Evolutionary conservation across 2,113 vertebrate genomes (phyloP).

Genomic region (Uria aalge): DNA sequence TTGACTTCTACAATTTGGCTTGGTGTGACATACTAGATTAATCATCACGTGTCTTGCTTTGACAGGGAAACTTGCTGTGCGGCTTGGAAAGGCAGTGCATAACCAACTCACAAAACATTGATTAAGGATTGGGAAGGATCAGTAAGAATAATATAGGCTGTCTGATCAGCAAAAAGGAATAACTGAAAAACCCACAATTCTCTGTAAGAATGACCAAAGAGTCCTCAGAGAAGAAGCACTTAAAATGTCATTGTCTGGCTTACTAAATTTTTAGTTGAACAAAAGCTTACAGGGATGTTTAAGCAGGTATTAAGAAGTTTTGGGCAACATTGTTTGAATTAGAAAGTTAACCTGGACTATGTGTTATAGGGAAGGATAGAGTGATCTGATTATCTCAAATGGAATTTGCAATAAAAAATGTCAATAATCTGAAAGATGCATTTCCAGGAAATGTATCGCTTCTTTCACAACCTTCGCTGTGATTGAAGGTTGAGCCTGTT

Average conservation of each 20-base stretch:
- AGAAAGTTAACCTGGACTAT: not conserved
- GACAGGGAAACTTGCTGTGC: not conserved
- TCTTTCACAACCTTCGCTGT: not conserved
- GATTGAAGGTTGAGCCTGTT: not conserved
- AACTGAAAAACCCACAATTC: not conserved
- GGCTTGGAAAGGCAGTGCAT: not conserved
- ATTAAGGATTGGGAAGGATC: not conserved
- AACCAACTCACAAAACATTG: not conserved
- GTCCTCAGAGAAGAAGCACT: not conserved
- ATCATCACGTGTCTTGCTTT: not conserved
- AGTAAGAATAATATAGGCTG: too few species aligned
- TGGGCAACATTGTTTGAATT: not conserved
- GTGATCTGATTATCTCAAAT: not conserved
- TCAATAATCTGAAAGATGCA: not conserved
- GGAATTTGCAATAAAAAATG: not conserved
- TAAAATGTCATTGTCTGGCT: not conserved
- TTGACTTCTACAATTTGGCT: not conserved
- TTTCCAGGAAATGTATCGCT: not conserved
- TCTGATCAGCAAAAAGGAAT: not conserved
- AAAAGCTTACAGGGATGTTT: not conserved
- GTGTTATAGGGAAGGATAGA: not conserved
- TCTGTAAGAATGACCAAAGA: not conserved
- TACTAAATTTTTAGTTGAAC: not conserved
- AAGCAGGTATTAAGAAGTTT: not conserved
- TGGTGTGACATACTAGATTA: not conserved